Evolutionary conservation across 2,113 vertebrate species (phyloP), one percentile per base, ranked within the genome.

Genomic region (Corvus moneduloides): DNA sequence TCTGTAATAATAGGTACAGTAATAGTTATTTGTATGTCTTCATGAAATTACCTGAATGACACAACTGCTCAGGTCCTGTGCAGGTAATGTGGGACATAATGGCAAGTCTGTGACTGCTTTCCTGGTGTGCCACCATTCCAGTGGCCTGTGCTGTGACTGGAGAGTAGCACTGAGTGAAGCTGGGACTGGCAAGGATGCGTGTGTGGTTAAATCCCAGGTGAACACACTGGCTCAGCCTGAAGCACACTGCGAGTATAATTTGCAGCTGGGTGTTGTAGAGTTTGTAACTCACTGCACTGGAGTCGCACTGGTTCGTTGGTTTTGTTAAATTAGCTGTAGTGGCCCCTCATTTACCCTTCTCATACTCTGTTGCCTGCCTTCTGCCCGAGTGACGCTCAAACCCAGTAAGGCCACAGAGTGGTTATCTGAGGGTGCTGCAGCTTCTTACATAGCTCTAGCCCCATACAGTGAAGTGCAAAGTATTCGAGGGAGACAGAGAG

Each of bases 141-240:
- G 43, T 58, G 55, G 23, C 33, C 51, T 63, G 30, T 82, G n/a
- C 48, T 28, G 32, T 52, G 33, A 2, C 72, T 66, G 48, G 43
- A 63, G 59, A 58, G 27, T 22, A 39, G 83, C 28, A 6, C 35
- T 2, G 3, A 48, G 48, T 7, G 66, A 44, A 32, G 39, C 43
- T 6, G 5, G 32, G 27, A 7, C 44, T 56, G 37, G 69, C 26
- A 20, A 56, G 80, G 37, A 9, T 33, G 39, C 0, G 0, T 5
- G 3, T 81, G 69, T 88, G 37, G 19, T 54, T 43, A 16, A 33
- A 77, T 3, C 48, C 55, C 12, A 26, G 23, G 13, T 39, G 56
- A 52, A 26, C 8, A 13, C 19, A 3, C 37, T 5, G 13, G 52
- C 39, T 77, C 30, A 52, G 54, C n/a, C 1, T 76, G 58, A 52